A percentile compares a stretch with the other conserved stretches of the same genome.
These are phyloP conservation scores for Protonibea diacanthus DNA, from an alignment of 2,797 vertebrate genomes.

Conservation along the genomic window DNA sequence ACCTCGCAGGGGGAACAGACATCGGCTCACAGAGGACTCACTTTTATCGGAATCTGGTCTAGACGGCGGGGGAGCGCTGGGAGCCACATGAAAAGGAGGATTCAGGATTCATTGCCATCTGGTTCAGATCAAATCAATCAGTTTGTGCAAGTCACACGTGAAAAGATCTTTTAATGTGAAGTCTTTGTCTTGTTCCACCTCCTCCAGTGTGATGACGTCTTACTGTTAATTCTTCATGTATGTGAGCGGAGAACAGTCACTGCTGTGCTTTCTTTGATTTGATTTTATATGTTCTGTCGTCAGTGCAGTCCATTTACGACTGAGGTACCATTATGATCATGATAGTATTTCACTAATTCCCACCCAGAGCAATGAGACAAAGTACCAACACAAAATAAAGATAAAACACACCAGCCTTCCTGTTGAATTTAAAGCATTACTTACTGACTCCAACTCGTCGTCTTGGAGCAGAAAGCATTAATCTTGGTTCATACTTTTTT, in stretches of 20 bases:
- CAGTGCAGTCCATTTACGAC: too few relatives aligned
- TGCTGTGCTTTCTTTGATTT: not conserved
- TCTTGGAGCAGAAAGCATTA: not conserved
- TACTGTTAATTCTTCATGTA: not conserved
- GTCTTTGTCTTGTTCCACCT: not conserved
- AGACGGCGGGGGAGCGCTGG: constrained; percentile 28
- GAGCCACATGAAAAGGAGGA: constrained; percentile 21
- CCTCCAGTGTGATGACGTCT: not conserved
- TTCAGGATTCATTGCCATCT: constrained; percentile 7
- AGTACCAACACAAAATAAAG: not conserved
- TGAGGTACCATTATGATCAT: not conserved
- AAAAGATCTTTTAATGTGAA: not conserved
- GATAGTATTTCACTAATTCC: not conserved
- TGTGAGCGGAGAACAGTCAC: not conserved
- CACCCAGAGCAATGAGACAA: not conserved
- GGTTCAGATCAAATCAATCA: not conserved
- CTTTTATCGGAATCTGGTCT: constrained; percentile 34
- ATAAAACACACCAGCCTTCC: not conserved
- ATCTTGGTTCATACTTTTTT: not conserved
- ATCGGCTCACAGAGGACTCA: constrained; percentile 11
- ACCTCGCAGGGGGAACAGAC: constrained; percentile 13
- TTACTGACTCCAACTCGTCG: too few relatives aligned
- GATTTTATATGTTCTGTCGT: too few relatives aligned
- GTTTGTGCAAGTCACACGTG: not conserved
- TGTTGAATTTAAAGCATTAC: not conserved